Percentiles rank a stretch among this genome's conserved stretches.
These are phyloP conservation scores for Microtus montanus DNA, from an alignment of 2,113 vertebrate species.

Conservation along the genomic window DNA sequence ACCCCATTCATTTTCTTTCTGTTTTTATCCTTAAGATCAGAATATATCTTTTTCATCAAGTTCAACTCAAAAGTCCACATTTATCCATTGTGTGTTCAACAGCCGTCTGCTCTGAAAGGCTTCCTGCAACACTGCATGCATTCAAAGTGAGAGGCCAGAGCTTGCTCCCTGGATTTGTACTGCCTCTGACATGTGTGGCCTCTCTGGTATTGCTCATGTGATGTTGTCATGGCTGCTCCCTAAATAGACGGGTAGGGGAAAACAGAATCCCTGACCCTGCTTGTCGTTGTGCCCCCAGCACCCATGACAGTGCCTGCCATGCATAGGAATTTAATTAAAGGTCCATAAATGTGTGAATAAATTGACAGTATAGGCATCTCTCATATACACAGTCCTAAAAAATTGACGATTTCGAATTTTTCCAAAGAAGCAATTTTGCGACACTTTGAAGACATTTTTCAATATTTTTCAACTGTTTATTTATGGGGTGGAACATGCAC, in stretches of 20 bases:
- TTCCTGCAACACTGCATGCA: background rate
- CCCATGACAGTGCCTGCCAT: background rate
- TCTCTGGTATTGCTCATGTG: too few relatives aligned
- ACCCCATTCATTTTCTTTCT: background rate
- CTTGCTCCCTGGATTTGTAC: background rate
- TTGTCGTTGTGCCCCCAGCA: background rate
- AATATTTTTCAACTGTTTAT: background rate
- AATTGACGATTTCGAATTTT: background rate
- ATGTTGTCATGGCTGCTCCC: background rate
- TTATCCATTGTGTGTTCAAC: background rate
- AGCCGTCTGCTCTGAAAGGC: background rate
- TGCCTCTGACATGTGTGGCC: fast-evolving
- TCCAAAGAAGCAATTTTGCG: background rate
- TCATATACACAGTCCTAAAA: background rate
- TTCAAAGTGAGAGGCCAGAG: background rate
- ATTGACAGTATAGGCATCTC: background rate
- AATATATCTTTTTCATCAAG: background rate
- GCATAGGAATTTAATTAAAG: conserved; percentile 21
- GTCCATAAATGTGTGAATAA: background rate
- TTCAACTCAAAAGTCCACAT: background rate
- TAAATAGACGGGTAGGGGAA: background rate
- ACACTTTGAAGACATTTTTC: background rate
- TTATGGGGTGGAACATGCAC: background rate
- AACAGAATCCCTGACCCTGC: background rate
- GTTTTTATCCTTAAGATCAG: background rate